Evolutionary conservation across 53 echinoderm and acorn worm species (phyloP), one percentile per base, ranked within the genome.

Genomic region (Henricia sp.): DNA sequence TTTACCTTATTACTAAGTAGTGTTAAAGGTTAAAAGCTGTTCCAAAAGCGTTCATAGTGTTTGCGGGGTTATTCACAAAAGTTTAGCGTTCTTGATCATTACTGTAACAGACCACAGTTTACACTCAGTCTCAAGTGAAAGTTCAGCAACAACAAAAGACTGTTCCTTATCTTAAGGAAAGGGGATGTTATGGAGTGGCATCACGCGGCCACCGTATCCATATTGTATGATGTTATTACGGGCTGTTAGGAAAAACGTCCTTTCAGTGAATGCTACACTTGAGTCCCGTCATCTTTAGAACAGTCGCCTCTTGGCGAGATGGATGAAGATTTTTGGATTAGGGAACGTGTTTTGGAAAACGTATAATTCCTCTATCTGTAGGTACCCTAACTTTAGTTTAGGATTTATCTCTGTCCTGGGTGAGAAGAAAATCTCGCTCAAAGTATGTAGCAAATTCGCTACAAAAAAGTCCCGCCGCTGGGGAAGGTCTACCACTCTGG

Each of bases 101-200:
- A 53, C 53, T 53, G 53, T 53, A 53, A 17, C 53, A 8, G 53
- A 53, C 17, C 53, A 53, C 53, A 5, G 19, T 10, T 17, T n/a
- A n/a, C n/a, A n/a, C n/a, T 19, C 17, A 16, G 53, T 53, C 53
- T 8, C 3, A 17, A 6, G 19, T 53, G 53, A 53, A 19, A 53
- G 3, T 16, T 53, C 53, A 53, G 53, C 53, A 16, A 8, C 3
- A 53, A 53, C 17, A 19, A 10, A 53, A 17, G 21, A 53, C 19
- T 53, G 53, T 17, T 53, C 53, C 53, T 53, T 21, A 53, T 17
- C 17, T 53, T 53, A 53, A 53, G 53, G 53, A 53, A 53, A 21
- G 53, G 19, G 53, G 53, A 53, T 66, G 19, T 66, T 20, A 38
- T 66, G 21, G 67, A 66, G 67, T 66, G 67, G 67, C 67, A 66